Evolutionary conservation across 2,888 invertebrate genomes (phyloP).

Genomic region (Chalcis sispes): DNA sequence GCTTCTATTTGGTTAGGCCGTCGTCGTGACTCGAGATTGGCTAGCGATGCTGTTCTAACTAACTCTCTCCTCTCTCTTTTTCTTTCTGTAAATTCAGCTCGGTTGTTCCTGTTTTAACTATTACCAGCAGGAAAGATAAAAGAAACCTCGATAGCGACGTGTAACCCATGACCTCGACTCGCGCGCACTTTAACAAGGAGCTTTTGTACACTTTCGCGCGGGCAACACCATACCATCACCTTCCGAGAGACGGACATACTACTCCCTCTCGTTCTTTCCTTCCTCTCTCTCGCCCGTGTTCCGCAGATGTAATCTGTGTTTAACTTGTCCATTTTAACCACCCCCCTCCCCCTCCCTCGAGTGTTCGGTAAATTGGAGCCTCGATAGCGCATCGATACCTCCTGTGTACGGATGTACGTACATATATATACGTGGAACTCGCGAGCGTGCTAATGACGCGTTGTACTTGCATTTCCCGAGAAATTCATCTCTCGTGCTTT

Average conservation of each 20-base stretch:
- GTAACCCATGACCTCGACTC: slow-evolving; percentile 41
- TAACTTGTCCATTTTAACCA: not conserved
- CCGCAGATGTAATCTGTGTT: slow-evolving; percentile 45
- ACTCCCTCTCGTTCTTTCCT: not conserved
- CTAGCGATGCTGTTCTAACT: no score
- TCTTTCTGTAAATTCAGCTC: slow-evolving; percentile 28
- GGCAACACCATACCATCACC: no score
- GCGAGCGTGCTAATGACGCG: slow-evolving; percentile 41
- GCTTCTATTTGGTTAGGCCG: no score
- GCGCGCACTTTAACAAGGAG: not conserved
- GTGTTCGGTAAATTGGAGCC: slow-evolving; percentile 49
- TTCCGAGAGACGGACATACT: no score
- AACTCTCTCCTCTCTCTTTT: not conserved
- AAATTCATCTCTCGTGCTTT: slow-evolving; percentile 10
- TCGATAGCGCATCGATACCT: slow-evolving; percentile 28
- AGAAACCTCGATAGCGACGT: slow-evolving; percentile 1
- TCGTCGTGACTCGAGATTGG: slow-evolving; percentile 17
- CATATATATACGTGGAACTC: not conserved
- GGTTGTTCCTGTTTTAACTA: no score
- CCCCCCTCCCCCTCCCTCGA: not conserved
- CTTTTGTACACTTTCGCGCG: no score
- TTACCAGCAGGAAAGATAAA: no score
- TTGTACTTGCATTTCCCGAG: not conserved
- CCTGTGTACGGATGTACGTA: no score
- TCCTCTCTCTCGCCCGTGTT: slow-evolving; percentile 20